Base-by-base conservation (phyloP, 2,888 invertebrate genomes). In the Eurytoma californica region DNA sequence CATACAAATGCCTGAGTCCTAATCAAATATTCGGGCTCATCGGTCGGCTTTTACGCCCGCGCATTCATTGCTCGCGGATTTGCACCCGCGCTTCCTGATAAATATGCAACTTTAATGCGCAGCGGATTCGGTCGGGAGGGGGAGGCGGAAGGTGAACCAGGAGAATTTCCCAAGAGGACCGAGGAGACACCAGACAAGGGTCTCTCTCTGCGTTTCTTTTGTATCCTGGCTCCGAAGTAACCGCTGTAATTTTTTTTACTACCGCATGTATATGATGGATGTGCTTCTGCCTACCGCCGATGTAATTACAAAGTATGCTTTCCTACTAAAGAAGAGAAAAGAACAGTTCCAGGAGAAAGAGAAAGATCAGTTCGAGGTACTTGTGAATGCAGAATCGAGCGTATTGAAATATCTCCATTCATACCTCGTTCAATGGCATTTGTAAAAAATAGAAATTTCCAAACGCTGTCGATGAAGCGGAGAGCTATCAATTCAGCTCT, bases 1-100 rank as follows among this genome's bases (percentile, higher is more conserved):
- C 77, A 69, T 77, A 80, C 49, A 73, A 80, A 79, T 75, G 73
- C 70, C 30, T 61, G 55, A 24, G 60, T 51, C 51, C 57, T 80
- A 68, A 80, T 80, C 80, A 73, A 80, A 80, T 80, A 80, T 77
- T 80, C 80, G 68, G 57, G 63, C 63, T 75, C 58, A 30, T 49
- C 63, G 65, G 30, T 70, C 39, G 66, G 65, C 39, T 65, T 79
- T 75, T 74, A 51, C 75, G 39, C 39, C 7, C 39, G 39, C 39
- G 7, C 39, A 30, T 72, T 80, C 79, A 72, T 80, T 76, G 76
- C 72, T 72, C 72, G 53, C 39, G 53, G 47, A 68, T 70, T 63
- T 65, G 18, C 49, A 2, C 53, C 30, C 66, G 57, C 18, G 39
- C 14, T 20, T 30, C 30, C 58, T 67, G 66, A 76, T 72, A 77